Percentiles rank a stretch among this genome's conserved stretches.
Evolutionary conservation across 2,113 vertebrate genomes (phyloP).

Genomic region (Eptesicus fuscus): DNA sequence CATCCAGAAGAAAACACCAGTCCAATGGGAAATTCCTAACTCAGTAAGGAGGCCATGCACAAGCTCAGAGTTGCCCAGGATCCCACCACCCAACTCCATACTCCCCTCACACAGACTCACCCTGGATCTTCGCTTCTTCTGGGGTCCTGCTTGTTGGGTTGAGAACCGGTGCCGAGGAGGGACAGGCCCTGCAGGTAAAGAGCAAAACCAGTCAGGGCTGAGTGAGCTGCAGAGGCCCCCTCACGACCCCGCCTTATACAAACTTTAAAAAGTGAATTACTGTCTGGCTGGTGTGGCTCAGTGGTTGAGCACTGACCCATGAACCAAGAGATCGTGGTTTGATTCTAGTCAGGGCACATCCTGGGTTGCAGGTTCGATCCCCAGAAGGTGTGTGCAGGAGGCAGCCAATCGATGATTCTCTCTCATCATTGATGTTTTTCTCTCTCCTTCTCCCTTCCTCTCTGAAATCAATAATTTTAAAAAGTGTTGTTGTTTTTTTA

Average conservation of each 20-base stretch:
- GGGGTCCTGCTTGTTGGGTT: constrained; percentile 42
- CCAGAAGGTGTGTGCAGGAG: no score
- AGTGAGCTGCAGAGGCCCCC: neutral
- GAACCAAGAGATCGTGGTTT: no score
- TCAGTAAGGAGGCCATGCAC: neutral
- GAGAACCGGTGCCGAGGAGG: constrained; percentile 36
- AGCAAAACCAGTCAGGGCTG: constrained; percentile 44
- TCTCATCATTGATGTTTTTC: no score
- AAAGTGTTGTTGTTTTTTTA: neutral
- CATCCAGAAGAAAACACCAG: neutral
- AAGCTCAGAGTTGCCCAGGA: neutral
- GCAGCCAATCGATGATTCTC: no score
- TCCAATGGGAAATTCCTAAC: neutral
- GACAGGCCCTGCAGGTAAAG: constrained; percentile 64
- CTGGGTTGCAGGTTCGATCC: no score
- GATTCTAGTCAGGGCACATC: no score
- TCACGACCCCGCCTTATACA: no score
- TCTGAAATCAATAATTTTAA: no score
- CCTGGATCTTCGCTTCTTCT: constrained; percentile 78
- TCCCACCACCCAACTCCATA: neutral
- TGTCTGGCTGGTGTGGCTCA: no score
- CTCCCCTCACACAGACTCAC: constrained; percentile 66
- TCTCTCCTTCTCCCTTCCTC: no score
- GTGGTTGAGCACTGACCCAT: no score
- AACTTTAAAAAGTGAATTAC: neutral